phyloP scores from a whole-genome alignment of 37 sponge, comb jelly and placozoan species.

The Beroe forskalii region DNA sequence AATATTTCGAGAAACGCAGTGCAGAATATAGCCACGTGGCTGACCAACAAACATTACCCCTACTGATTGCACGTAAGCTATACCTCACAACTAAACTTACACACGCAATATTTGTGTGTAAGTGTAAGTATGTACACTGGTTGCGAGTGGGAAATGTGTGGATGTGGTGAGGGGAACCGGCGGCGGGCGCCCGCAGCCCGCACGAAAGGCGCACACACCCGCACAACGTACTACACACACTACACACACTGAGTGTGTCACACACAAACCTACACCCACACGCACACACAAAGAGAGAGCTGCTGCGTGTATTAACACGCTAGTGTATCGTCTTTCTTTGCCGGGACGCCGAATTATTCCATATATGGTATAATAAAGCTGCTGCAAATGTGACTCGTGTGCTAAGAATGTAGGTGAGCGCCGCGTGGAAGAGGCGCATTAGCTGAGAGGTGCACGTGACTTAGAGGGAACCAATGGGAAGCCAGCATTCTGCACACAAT shows the following conservation, averaged over 20 bases:
- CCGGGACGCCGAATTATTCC: conserved; percentile 19
- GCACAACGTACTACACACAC: too few relatives aligned
- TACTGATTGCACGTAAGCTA: too few relatives aligned
- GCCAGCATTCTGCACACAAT: not conserved
- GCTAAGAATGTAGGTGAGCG: conserved; percentile 36
- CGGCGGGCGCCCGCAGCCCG: too few relatives aligned
- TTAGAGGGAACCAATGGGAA: conserved; percentile 1
- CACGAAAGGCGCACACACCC: too few relatives aligned
- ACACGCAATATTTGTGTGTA: too few relatives aligned
- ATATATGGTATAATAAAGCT: conserved; percentile 25
- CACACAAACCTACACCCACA: conserved; percentile 13
- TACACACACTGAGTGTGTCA: not conserved
- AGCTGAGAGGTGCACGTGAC: not conserved
- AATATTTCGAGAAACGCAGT: too few relatives aligned
- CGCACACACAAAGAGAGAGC: conserved; percentile 12
- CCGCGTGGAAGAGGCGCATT: not conserved
- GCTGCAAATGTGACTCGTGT: conserved; percentile 35
- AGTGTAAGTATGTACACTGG: too few relatives aligned
- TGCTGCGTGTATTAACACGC: conserved; percentile 38
- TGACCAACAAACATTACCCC: too few relatives aligned
- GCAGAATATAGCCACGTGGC: too few relatives aligned
- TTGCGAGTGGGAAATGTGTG: too few relatives aligned
- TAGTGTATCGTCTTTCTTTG: conserved; percentile 43
- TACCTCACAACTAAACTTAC: too few relatives aligned
- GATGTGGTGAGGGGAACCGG: too few relatives aligned